phyloP scores from a whole-genome alignment of 2,888 invertebrate genomes.

The Cenopis cana region DNA sequence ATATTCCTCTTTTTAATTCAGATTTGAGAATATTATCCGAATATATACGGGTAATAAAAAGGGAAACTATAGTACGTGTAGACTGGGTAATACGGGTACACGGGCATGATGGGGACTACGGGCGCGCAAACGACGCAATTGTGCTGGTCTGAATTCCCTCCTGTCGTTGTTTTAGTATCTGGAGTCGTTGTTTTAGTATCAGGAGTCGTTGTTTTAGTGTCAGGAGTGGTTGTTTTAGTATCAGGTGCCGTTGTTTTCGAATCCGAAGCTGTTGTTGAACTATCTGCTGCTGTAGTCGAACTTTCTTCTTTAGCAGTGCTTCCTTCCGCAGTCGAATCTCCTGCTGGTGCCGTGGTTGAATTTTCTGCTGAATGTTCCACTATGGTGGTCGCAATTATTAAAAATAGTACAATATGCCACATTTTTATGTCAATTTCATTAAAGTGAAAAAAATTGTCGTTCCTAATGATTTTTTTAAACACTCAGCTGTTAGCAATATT shows the following conservation, averaged over 20 bases:
- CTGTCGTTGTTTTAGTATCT: not conserved
- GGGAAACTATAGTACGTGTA: not conserved
- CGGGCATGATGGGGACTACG: not conserved
- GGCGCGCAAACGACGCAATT: slow-evolving; percentile 4
- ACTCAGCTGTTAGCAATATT: too few species aligned
- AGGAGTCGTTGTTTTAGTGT: not conserved
- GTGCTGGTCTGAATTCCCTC: not conserved
- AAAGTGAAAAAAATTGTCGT: not conserved
- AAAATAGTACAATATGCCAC: not conserved
- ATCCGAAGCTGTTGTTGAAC: not conserved
- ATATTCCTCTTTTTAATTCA: not conserved
- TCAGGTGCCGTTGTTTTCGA: not conserved
- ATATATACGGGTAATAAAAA: slow-evolving; percentile 15
- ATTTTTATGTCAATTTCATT: not conserved
- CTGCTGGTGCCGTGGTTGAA: not conserved
- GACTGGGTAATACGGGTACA: slow-evolving; percentile 11
- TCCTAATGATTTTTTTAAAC: not conserved
- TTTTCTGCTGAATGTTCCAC: not conserved
- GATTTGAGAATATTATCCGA: not conserved
- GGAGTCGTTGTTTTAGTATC: too few species aligned
- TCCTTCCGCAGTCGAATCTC: not conserved
- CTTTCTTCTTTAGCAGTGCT: not conserved
- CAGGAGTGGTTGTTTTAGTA: not conserved
- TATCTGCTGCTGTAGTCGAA: not conserved
- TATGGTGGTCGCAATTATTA: not conserved